phyloP scores from a whole-genome alignment of 2,888 invertebrate genomes.

The Siphonodentalium dalli region DNA sequence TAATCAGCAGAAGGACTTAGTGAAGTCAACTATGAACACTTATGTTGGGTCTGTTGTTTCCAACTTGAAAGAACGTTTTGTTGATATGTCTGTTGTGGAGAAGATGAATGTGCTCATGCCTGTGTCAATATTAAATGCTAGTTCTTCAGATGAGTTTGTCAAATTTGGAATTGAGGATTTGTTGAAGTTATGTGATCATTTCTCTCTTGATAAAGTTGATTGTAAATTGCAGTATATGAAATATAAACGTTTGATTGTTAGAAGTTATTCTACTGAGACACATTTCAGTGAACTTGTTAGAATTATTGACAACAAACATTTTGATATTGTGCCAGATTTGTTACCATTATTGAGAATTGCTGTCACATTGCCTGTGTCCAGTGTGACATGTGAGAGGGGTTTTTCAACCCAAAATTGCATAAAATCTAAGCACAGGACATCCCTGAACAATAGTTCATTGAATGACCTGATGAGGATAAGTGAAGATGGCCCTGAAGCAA shows the following conservation, averaged over 20 bases:
- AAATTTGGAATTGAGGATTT: slow-evolving; percentile 1
- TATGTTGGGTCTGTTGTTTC: slow-evolving; percentile 3
- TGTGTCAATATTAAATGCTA: neutral
- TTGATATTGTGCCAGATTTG: slow-evolving; percentile 2
- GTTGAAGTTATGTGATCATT: neutral
- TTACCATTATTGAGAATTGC: neutral
- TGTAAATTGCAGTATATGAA: slow-evolving; percentile 5
- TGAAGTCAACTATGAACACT: neutral
- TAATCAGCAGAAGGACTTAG: neutral
- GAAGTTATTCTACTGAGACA: neutral
- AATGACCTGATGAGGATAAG: slow-evolving; percentile 10
- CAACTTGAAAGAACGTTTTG: slow-evolving; percentile 9
- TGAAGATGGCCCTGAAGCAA: slow-evolving; percentile 12
- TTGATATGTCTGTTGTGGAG: neutral
- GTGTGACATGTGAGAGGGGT: slow-evolving; percentile 14
- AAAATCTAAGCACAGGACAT: slow-evolving; percentile 2
- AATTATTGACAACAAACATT: neutral
- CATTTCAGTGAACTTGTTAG: neutral
- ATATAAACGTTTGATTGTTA: slow-evolving; percentile 4
- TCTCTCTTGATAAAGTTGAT: no score
- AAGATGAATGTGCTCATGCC: slow-evolving; percentile 8
- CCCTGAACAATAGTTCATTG: neutral
- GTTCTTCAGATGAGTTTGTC: neutral
- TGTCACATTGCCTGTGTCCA: slow-evolving; percentile 5
- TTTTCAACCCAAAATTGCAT: slow-evolving; percentile 18